Conservation (phyloP, 2,113 vertebrate species). For the Oreochromis niloticus region DNA sequence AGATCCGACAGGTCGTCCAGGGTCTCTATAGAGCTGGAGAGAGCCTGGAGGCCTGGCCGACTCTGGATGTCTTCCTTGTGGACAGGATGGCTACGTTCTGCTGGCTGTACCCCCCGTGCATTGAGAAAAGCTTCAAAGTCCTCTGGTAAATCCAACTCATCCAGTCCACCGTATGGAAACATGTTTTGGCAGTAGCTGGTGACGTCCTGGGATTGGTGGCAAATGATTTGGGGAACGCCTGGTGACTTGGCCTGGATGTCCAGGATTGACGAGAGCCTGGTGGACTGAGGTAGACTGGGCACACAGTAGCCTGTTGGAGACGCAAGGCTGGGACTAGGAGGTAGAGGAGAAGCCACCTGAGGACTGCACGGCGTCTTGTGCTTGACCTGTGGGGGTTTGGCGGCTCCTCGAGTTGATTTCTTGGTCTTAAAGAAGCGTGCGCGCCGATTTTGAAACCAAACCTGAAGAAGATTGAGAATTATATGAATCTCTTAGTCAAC, state of each 20-base stretch:
- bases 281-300: conserved; percentile 36
- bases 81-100: background rate
- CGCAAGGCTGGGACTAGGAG: background rate
- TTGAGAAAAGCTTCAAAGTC: conserved; percentile 8
- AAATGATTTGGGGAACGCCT: background rate
- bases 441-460: conserved; percentile 86
- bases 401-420: conserved; percentile 38
- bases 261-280: conserved; percentile 4
- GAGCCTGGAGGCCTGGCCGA: background rate
- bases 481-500: background rate
- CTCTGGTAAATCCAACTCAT: conserved; percentile 8
- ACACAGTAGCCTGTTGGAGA: background rate
- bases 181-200: background rate
- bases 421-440: conserved; percentile 79
- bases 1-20: conserved; percentile 28
- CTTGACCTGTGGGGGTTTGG: background rate
- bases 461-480: conserved; percentile 53
- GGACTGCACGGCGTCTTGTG: background rate
- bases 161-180: background rate
- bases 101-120: background rate
- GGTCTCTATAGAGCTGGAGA: background rate
- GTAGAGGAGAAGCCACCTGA: background rate
- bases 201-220: background rate
- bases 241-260: background rate
- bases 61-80: background rate